Percentiles rank a stretch among this genome's conserved stretches.
phyloP scores from a whole-genome alignment of 2,113 vertebrate genomes.

The Tympanuchus pallidicinctus region DNA sequence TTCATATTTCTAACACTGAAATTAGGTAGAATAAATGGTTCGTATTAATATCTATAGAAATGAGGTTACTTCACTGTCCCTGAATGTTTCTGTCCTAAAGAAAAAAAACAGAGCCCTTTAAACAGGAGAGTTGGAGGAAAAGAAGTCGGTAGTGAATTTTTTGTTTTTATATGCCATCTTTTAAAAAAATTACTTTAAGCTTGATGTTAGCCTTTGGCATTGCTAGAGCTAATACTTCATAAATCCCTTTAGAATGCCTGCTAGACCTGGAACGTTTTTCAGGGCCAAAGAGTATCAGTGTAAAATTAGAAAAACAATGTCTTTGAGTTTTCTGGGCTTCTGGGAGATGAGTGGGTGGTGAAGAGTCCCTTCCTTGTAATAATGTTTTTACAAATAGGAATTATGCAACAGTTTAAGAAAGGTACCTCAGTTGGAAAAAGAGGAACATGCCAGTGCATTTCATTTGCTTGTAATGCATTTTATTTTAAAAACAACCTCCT shows the following conservation, averaged over 20 bases:
- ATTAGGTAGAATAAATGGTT: background rate
- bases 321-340: conserved; percentile 50
- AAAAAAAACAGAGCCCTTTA: background rate
- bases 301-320: conserved; percentile 62
- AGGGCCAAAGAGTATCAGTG: conserved; percentile 19
- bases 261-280: conserved; percentile 34
- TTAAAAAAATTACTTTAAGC: conserved; percentile 24
- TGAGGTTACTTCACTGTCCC: background rate
- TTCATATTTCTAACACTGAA: background rate
- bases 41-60: background rate
- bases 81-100: background rate
- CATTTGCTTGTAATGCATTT: background rate
- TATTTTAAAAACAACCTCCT: background rate
- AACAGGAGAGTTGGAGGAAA: background rate
- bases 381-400: conserved; percentile 45
- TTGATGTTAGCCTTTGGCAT: conserved; percentile 22
- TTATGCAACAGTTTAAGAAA: background rate
- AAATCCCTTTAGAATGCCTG: conserved; percentile 36
- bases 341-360: conserved; percentile 65
- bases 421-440: background rate
- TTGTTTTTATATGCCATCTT: conserved; percentile 23
- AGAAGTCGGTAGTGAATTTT: background rate
- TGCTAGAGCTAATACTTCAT: conserved; percentile 41
- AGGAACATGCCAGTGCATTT: background rate
- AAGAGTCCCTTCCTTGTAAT: conserved; percentile 47